Conservation (phyloP, 2,113 vertebrate species). For the Brachypteracias leptosomus region DNA sequence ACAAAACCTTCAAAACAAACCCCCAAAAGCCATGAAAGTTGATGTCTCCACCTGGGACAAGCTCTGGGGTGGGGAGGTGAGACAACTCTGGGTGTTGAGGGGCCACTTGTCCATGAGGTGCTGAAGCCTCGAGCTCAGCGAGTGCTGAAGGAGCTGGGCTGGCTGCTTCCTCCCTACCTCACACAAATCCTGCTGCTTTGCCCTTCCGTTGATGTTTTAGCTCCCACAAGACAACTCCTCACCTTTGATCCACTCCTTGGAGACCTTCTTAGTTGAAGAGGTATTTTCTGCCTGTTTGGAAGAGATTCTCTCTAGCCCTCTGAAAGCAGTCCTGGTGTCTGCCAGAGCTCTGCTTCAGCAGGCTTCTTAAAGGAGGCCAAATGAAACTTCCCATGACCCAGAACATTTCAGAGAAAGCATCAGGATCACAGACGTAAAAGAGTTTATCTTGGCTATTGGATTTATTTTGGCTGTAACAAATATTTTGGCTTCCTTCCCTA, state of each 20-base stretch:
- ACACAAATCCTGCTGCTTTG: background rate
- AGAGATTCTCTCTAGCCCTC: background rate
- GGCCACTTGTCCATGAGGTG: background rate
- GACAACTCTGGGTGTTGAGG: background rate
- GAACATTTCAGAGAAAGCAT: constrained; percentile 49
- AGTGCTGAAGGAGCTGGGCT: background rate
- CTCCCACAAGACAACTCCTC: background rate
- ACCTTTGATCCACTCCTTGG: background rate
- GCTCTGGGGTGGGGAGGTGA: background rate
- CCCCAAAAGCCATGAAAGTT: background rate
- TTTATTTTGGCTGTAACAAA: constrained; percentile 60
- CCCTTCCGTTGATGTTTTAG: background rate
- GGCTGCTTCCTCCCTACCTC: background rate
- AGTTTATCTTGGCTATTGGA: constrained; percentile 61
- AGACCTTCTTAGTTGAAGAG: background rate
- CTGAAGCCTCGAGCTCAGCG: background rate
- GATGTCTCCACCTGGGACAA: background rate
- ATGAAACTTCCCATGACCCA: constrained; percentile 50
- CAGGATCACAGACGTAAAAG: constrained; percentile 23
- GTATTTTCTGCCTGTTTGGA: background rate
- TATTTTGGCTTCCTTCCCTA: constrained; percentile 61
- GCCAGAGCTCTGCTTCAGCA: constrained; percentile 4
- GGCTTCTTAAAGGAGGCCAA: constrained; percentile 10
- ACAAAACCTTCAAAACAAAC: background rate
- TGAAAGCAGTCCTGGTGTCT: background rate